phyloP scores from a whole-genome alignment of 1,140 invertebrate species.

The silkworm (Bombyx mori) region DNA sequence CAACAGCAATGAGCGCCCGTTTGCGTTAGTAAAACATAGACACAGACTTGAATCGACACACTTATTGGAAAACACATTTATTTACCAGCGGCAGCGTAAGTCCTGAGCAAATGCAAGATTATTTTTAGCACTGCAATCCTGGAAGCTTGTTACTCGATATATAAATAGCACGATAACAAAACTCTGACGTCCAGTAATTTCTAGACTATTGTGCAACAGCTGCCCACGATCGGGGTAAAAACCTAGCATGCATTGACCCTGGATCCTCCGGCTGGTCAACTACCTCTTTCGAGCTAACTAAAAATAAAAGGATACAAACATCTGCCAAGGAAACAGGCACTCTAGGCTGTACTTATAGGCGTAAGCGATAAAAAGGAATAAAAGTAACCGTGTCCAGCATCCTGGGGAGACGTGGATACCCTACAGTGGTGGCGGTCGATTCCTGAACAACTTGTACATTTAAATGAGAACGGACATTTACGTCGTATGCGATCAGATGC shows the following conservation, averaged over 20 bases:
- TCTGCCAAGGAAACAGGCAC: constrained; percentile 42
- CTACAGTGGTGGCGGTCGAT: constrained; percentile 26
- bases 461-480: constrained; percentile 40
- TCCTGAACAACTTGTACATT: constrained; percentile 25
- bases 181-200: constrained; percentile 48
- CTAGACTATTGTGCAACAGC: constrained; percentile 64
- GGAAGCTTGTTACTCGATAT: constrained; percentile 7
- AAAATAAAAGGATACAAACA: constrained; percentile 63
- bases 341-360: constrained; percentile 40
- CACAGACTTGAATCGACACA: not conserved
- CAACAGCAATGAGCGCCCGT: too few species aligned
- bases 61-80: too few species aligned
- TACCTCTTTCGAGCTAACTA: constrained; percentile 55
- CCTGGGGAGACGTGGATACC: constrained; percentile 43
- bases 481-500: constrained; percentile 19
- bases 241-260: constrained; percentile 57
- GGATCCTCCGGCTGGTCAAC: constrained; percentile 35
- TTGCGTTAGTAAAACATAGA: not conserved
- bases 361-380: constrained; percentile 44
- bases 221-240: constrained; percentile 45
- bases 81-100: too few species aligned
- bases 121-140: constrained; percentile 1
- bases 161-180: constrained; percentile 42
- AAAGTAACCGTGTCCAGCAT: constrained; percentile 51
- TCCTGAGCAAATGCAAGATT: not conserved